phyloP scores from a whole-genome alignment of 2,888 invertebrate genomes.

The Acleris literana region DNA sequence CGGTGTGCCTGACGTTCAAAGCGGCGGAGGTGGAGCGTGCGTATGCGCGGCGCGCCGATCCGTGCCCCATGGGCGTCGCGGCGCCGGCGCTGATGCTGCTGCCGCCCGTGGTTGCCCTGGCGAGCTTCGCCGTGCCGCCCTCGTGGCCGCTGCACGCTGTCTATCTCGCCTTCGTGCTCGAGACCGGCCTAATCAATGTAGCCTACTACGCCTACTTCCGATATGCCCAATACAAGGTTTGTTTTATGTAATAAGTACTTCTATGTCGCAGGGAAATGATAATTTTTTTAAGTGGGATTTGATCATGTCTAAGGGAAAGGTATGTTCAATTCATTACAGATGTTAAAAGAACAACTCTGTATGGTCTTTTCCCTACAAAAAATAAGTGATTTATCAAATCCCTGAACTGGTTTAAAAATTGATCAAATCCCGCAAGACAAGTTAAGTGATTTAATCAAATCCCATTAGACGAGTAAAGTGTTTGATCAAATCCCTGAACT shows the following conservation, averaged over 20 bases:
- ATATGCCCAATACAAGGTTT: slow-evolving; percentile 68
- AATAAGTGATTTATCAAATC: too few species aligned
- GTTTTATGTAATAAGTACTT: not conserved
- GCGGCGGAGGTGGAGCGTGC: slow-evolving; percentile 61
- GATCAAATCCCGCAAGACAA: too few species aligned
- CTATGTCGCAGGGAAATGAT: too few species aligned
- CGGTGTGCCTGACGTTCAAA: slow-evolving; percentile 71
- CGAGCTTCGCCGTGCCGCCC: slow-evolving; percentile 65
- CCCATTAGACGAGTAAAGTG: too few species aligned
- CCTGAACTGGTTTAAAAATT: too few species aligned
- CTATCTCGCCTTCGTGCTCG: slow-evolving; percentile 65
- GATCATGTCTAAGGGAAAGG: too few species aligned
- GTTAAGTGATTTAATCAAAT: too few species aligned
- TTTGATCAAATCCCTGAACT: too few species aligned
- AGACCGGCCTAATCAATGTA: slow-evolving; percentile 66
- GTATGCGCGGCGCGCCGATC: slow-evolving; percentile 63
- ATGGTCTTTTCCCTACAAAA: too few species aligned
- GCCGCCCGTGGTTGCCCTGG: slow-evolving; percentile 69
- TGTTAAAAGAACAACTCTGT: too few species aligned
- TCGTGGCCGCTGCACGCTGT: slow-evolving; percentile 64
- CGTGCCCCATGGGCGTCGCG: slow-evolving; percentile 65
- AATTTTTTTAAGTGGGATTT: too few species aligned
- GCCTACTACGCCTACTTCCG: slow-evolving; percentile 64
- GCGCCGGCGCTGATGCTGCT: slow-evolving; percentile 73
- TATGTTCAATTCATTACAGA: too few species aligned